These are phyloP conservation scores for Phalacrocorax pelagicus DNA, from an alignment of 2,113 vertebrate genomes.

Conservation along the genomic window DNA sequence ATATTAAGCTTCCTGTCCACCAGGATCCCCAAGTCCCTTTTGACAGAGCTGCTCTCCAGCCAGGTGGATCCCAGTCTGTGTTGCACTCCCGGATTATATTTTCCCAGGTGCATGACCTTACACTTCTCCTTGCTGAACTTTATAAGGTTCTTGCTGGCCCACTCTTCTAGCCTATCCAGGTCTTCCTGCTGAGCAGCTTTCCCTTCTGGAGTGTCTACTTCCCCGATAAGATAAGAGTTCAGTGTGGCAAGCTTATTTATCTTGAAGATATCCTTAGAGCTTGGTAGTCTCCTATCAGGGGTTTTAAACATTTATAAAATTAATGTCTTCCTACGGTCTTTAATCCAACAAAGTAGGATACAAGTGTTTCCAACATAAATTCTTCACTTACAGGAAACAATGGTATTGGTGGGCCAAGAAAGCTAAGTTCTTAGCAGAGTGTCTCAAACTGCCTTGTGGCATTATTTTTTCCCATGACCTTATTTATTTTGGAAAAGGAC, in stretches of 20 bases:
- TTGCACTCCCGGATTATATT: too few species aligned
- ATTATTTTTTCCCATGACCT: constrained; percentile 12
- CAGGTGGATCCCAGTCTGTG: too few species aligned
- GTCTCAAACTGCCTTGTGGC: constrained; percentile 49
- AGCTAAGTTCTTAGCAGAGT: constrained; percentile 4
- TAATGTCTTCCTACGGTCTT: constrained; percentile 25
- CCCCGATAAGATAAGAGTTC: not conserved
- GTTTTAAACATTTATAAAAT: constrained; percentile 14
- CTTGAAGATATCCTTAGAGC: constrained; percentile 32
- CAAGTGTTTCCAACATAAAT: not conserved
- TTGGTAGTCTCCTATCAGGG: not conserved
- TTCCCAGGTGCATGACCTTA: too few species aligned
- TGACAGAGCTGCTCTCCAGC: too few species aligned
- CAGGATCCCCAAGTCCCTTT: too few species aligned
- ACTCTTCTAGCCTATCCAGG: too few species aligned
- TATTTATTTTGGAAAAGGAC: constrained; percentile 49
- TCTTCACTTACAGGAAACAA: not conserved
- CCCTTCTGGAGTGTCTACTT: too few species aligned
- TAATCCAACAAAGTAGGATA: constrained; percentile 12
- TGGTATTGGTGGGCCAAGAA: constrained; percentile 14
- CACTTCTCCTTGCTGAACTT: too few species aligned
- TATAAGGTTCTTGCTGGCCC: too few species aligned
- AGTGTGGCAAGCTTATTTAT: constrained; percentile 24
- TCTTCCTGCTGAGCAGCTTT: too few species aligned
- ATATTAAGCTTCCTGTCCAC: too few species aligned